Conservation (phyloP, 2,888 invertebrate genomes). For the Thecocarcelia acutangulata region DNA sequence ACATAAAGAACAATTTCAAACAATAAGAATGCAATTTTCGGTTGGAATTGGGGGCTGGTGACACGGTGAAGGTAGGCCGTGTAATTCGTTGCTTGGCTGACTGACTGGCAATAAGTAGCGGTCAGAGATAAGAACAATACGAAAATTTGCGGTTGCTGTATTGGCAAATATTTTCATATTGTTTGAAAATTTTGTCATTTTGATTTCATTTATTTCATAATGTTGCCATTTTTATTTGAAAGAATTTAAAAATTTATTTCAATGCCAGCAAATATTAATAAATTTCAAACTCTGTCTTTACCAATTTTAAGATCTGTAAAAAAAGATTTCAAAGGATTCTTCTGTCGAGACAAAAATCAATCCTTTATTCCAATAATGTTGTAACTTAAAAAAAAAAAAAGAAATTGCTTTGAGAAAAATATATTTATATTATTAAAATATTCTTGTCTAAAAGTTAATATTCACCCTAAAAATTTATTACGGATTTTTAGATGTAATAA, state of each 20-base stretch:
- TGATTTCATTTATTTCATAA: slow-evolving; percentile 19
- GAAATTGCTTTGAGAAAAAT: too few species aligned
- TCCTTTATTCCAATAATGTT: too few species aligned
- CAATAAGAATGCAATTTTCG: slow-evolving; percentile 25
- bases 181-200: slow-evolving; percentile 10
- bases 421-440: too few species aligned
- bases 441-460: too few species aligned
- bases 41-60: not conserved
- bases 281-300: too few species aligned
- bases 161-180: slow-evolving; percentile 46
- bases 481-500: too few species aligned
- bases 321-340: too few species aligned
- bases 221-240: not conserved
- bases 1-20: slow-evolving; percentile 46
- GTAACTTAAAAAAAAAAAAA: too few species aligned
- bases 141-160: slow-evolving; percentile 46
- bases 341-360: too few species aligned
- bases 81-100: slow-evolving; percentile 12
- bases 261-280: too few species aligned
- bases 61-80: slow-evolving; percentile 3
- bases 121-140: slow-evolving; percentile 28
- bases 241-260: slow-evolving; percentile 2
- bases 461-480: too few species aligned
- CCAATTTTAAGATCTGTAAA: too few species aligned
- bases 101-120: slow-evolving; percentile 22